phyloP scores from a whole-genome alignment of 1,140 invertebrate species.

The Drosophila nikananu region DNA sequence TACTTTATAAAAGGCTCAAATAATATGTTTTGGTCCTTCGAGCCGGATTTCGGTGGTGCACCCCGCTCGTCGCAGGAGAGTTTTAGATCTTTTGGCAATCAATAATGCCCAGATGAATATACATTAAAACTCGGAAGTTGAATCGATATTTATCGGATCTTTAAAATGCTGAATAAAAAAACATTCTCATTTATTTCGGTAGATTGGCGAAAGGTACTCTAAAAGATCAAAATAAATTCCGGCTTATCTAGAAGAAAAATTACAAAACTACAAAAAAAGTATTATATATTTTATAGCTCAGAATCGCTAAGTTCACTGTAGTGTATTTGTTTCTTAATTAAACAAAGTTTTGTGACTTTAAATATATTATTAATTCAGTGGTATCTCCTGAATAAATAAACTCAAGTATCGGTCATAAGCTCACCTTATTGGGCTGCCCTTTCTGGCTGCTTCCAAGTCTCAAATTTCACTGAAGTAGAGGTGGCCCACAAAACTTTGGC shows the following conservation, averaged over 20 bases:
- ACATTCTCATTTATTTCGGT: neutral
- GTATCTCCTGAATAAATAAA: neutral
- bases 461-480: neutral
- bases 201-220: neutral
- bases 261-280: too few species aligned
- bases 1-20: too few species aligned
- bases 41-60: too few species aligned
- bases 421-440: neutral
- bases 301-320: too few species aligned
- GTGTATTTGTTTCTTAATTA: neutral
- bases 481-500: conserved; percentile 37
- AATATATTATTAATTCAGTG: neutral
- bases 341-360: too few species aligned
- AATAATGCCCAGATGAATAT: too few species aligned
- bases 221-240: neutral
- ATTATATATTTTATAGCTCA: too few species aligned
- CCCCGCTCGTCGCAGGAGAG: too few species aligned
- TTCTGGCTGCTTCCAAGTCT: neutral
- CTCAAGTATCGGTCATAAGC: neutral
- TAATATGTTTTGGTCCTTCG: too few species aligned
- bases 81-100: too few species aligned
- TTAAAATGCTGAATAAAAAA: neutral
- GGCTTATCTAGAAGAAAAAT: neutral
- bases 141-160: neutral
- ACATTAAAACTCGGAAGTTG: too few species aligned